These are phyloP conservation scores for Spodoptera littoralis DNA, from an alignment of 2,888 invertebrate species.

Conservation along the genomic window DNA sequence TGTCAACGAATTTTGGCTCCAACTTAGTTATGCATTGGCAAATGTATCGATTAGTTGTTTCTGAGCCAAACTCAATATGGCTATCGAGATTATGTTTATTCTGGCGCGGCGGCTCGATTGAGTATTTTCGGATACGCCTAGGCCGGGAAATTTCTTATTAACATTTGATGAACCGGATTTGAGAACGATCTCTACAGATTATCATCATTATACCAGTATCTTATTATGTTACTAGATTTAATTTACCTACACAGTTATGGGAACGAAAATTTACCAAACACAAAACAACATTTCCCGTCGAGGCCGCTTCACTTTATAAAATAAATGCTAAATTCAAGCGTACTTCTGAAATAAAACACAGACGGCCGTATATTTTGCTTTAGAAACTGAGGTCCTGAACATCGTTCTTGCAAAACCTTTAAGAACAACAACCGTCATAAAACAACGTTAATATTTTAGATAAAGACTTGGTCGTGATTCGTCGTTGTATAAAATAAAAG, in stretches of 20 bases:
- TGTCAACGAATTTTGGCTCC: constrained; percentile 19
- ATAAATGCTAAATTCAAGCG: background rate
- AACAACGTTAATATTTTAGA: constrained; percentile 58
- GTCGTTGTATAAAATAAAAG: constrained; percentile 58
- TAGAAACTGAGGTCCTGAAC: constrained; percentile 19
- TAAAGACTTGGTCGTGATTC: constrained; percentile 55
- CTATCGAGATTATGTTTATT: constrained; percentile 11
- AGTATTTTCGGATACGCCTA: background rate
- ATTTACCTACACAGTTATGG: too few species aligned
- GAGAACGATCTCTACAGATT: too few species aligned
- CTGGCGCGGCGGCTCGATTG: background rate
- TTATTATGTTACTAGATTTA: too few species aligned
- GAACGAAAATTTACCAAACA: background rate
- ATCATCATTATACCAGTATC: too few species aligned
- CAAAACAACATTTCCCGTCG: background rate
- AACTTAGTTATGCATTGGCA: constrained; percentile 14
- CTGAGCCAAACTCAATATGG: constrained; percentile 9
- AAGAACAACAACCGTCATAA: constrained; percentile 51
- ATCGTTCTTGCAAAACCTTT: constrained; percentile 38
- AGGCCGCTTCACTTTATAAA: background rate
- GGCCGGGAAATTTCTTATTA: background rate
- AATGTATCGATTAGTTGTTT: constrained; percentile 26
- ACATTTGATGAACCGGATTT: background rate
- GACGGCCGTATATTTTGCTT: constrained; percentile 12
- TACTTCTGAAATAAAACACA: constrained; percentile 6